Base-by-base conservation (phyloP, 2,113 vertebrate species). In the Anarhynchus alexandrinus region DNA sequence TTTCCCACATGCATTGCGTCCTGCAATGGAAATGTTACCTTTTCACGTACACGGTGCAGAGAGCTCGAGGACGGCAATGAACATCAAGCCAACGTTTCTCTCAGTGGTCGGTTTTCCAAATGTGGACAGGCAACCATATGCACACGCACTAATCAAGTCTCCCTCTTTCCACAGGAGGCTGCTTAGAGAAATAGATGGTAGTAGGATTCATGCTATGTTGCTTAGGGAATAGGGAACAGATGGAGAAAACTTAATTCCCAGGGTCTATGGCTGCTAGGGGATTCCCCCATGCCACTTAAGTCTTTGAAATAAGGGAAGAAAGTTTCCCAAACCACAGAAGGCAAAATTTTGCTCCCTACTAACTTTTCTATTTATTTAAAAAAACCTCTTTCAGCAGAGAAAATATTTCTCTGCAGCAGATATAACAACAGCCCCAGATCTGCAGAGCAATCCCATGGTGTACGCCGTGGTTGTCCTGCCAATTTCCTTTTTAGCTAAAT, bases 191-290 rank as follows among this genome's bases (percentile, higher is more conserved):
- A 96, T 95, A 96, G 91, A 98, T 97, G 97, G 94, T 94, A 97
- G 97, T 86, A 97, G 90, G 90, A 94, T 89, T 98, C n/a, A 4
- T 96, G 92, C 62, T 97, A 52, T 64, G 93, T 88, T 97, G 89
- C 90, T 95, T 73, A 59, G 95, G 89, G 95, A 98, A 96, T 94
- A 93, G 87, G 72, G 88, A 98, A 97, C 97, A 98, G 98, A 98
- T 97, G 97, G 96, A 93, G 93, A 93, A 97, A 97, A 97, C 72
- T 94, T 88, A 97, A 98, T 98, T 98, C 97, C 98, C 98, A 97
- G 94, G 86, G 94, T 73, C 96, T 97, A 82, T 92, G 93, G 96
- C 96, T 98, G 96, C 96, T 97, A 97, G 82, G 96, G 76, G 73
- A 92, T 96, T 93, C 94, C 93, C 96, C 92, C 22, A 19, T 95